phyloP scores from a whole-genome alignment of 2,113 vertebrate genomes.

The Nymphicus hollandicus region DNA sequence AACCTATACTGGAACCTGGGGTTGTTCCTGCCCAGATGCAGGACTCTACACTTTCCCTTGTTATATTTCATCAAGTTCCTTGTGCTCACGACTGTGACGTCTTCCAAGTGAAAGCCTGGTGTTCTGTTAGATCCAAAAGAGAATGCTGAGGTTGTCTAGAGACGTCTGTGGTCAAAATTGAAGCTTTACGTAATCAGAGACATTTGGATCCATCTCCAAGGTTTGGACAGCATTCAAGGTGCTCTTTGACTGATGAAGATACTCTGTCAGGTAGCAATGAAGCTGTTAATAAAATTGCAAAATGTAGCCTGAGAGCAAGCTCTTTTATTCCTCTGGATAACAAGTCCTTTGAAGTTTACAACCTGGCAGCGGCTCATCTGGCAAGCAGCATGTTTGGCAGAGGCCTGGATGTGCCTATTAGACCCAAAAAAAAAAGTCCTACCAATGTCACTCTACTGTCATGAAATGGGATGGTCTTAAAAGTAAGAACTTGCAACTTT shows the following conservation, averaged over 20 bases:
- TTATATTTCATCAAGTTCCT: no score
- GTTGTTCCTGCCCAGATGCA: no score
- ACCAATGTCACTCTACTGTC: conserved; percentile 1
- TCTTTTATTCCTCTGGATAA: not conserved
- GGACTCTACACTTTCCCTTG: no score
- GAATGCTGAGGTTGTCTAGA: not conserved
- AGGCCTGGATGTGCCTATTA: not conserved
- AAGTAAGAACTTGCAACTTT: not conserved
- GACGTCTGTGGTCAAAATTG: not conserved
- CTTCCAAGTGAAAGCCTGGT: not conserved
- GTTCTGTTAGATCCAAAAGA: not conserved
- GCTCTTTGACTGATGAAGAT: not conserved
- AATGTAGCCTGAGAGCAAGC: not conserved
- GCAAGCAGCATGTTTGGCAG: not conserved
- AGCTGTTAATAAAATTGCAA: conserved; percentile 18
- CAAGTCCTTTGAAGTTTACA: conserved; percentile 11
- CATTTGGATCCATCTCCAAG: not conserved
- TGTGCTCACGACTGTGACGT: not conserved
- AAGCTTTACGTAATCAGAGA: not conserved
- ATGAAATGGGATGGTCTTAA: not conserved
- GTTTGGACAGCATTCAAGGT: not conserved
- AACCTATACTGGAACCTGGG: no score
- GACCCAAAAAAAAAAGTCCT: not conserved
- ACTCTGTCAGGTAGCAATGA: not conserved
- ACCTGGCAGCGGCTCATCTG: conserved; percentile 14